These are phyloP conservation scores for Poeciliopsis prolifica DNA, from an alignment of 2,113 vertebrate species.

Conservation along the genomic window DNA sequence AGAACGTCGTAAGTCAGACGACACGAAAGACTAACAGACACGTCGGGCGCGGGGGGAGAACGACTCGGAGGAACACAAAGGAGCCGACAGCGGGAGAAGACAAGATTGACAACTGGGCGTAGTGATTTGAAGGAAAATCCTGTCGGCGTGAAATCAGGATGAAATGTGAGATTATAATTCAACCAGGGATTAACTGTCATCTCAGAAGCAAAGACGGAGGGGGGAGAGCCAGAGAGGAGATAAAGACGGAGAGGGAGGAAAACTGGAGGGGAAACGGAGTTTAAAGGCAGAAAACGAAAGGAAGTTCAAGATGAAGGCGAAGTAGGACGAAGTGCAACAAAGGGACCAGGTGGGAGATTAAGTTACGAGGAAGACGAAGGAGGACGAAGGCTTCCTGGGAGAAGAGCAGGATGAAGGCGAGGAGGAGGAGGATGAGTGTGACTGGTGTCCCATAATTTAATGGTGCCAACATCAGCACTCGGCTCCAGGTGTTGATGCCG, in stretches of 20 bases:
- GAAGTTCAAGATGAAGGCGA: neutral
- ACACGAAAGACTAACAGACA: conserved; percentile 5
- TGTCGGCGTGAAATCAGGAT: conserved; percentile 61
- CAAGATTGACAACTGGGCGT: conserved; percentile 48
- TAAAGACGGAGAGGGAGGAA: neutral
- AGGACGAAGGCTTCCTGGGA: neutral
- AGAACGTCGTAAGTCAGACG: neutral
- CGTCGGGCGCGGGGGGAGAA: neutral
- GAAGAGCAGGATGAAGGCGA: neutral
- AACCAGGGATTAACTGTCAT: conserved; percentile 58
- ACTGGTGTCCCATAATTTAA: neutral
- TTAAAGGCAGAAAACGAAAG: conserved; percentile 3
- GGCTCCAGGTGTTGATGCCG: conserved; percentile 4
- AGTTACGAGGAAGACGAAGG: neutral
- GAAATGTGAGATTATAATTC: conserved; percentile 70
- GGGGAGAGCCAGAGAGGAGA: neutral
- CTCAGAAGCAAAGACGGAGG: conserved; percentile 20
- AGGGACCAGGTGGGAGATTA: neutral
- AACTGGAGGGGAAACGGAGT: neutral
- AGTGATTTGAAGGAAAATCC: conserved; percentile 58
- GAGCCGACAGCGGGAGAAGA: conserved; percentile 12
- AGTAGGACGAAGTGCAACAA: too few relatives aligned
- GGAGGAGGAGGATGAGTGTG: neutral
- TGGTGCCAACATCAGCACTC: neutral
- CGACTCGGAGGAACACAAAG: conserved; percentile 4